Evolutionary conservation across 2,888 invertebrate genomes (phyloP), one percentile per base, ranked within the genome.

Genomic region (Erebia ligea): DNA sequence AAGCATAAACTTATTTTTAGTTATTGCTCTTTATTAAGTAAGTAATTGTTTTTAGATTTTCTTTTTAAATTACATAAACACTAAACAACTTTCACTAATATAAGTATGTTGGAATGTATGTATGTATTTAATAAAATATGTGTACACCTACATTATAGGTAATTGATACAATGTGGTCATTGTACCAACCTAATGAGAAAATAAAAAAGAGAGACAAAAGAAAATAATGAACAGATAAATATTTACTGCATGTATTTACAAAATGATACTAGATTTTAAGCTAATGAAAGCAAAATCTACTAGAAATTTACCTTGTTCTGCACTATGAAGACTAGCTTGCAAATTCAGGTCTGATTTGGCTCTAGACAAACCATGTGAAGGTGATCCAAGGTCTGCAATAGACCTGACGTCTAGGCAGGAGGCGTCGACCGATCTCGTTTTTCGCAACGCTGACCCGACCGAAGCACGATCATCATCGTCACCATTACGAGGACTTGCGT

Each of bases 321-420:
- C 93, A 50, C 95, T 95, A 78, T 96, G 95, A 67, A 95, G 95
- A 72, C 96, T 96, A 59, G 96, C 95, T 85, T 96, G 96, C 76
- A 98, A 90, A 91, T 98, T 98, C 82, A 96, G 97, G 86, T 98
- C 98, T 17, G 98, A 98, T 88, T 97, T 97, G 77, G 98, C 98
- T 79, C 98, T 95, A 58, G 96, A 96, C 45, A 96, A 85, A 6
- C 95, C 95, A 79, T 95, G 95, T 62, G 95, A 88, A 52, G 95
- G 96, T 11, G 95, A 95, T 48, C 94, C 95, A 68, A 95, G 94
- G 69, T 95, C 95, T 58, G 94, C 95, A 81, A 97, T 94, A 78
- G 96, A 95, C 74, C 97, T 95, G 79, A 98, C 95, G 81, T 98
- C 98, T 75, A 97, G 94, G 82, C 97, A 97, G 3, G 97, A 97